Conservation (phyloP, 2,888 invertebrate species). For the Aspidiotus destructor region DNA sequence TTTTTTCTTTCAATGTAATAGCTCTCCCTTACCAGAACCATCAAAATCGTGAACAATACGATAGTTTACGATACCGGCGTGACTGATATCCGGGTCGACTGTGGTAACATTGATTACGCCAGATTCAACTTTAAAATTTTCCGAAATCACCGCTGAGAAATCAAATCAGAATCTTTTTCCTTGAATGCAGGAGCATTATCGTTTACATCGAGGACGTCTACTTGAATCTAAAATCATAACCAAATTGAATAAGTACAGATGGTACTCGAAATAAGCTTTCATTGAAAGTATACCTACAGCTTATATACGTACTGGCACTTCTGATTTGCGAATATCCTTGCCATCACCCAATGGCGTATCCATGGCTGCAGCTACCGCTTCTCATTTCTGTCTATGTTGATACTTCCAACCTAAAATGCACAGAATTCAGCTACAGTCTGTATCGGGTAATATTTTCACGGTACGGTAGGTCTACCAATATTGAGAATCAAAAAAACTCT, state of each 20-base stretch:
- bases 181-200: constrained; percentile 65
- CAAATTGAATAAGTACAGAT: too few relatives aligned
- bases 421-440: too few relatives aligned
- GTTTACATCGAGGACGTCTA: constrained; percentile 67
- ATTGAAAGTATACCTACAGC: too few relatives aligned
- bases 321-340: constrained; percentile 55
- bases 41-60: constrained; percentile 65
- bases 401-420: constrained; percentile 35
- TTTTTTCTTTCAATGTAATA: too few relatives aligned
- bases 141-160: constrained; percentile 65
- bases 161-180: constrained; percentile 48
- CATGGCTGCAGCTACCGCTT: constrained; percentile 58
- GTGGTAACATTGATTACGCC: too few relatives aligned
- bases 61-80: constrained; percentile 60
- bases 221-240: constrained; percentile 48
- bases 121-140: constrained; percentile 58
- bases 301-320: constrained; percentile 42
- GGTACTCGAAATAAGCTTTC: too few relatives aligned
- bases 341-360: constrained; percentile 65
- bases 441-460: too few relatives aligned
- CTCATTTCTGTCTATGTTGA: constrained; percentile 38
- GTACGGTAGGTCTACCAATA: too few relatives aligned
- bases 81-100: constrained; percentile 64
- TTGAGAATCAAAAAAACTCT: too few relatives aligned
- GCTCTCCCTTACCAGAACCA: constrained; percentile 49